Percentiles rank a stretch among this genome's conserved stretches.
Conservation (phyloP, 2,113 vertebrate species). For the human region GRCh38 chr1:202507501-202508000, state of each 20-base stretch:
- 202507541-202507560: conserved; percentile 4
- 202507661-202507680: conserved; percentile 24
- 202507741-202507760: conserved; percentile 44
- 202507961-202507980: conserved; percentile 38
- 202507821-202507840: conserved; percentile 43
- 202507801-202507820: conserved; percentile 19
- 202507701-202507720: conserved; percentile 37
- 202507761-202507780: conserved; percentile 45
- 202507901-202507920: conserved; percentile 48
- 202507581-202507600: background rate
- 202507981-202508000: conserved; percentile 2
- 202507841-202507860: conserved; percentile 33
- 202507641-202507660: background rate
- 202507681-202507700: background rate
- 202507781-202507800: conserved; percentile 3
- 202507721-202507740: conserved; percentile 48
- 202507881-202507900: conserved; percentile 53
- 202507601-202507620: background rate
- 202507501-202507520: background rate
- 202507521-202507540: background rate
- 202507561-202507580: background rate
- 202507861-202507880: conserved; percentile 54
- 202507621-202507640: conserved; percentile 40
- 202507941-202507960: conserved; percentile 36
- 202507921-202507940: conserved; percentile 39